A percentile compares a stretch with the other conserved stretches of the same genome.
Evolutionary conservation across 2,797 vertebrate genomes (phyloP).

Genomic region (Octomys mimax): DNA sequence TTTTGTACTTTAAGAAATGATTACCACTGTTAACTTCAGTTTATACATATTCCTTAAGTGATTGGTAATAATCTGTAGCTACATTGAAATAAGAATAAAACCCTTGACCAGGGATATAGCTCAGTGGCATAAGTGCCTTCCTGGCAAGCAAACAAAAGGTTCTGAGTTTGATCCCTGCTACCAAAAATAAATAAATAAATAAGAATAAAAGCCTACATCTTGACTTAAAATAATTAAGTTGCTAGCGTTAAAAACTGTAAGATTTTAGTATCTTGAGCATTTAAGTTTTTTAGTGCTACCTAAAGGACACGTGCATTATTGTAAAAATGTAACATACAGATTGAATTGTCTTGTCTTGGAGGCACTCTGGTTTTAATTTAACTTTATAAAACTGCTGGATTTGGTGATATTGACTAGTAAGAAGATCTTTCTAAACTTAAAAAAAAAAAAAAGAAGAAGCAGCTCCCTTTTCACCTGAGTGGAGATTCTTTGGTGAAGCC

Average conservation of each 20-base stretch:
- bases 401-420: not conserved
- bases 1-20: slow-evolving; percentile 42
- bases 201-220: not conserved
- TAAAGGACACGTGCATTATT: not conserved
- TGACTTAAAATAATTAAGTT: slow-evolving; percentile 26
- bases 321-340: not conserved
- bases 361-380: not conserved
- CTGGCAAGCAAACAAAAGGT: no score
- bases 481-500: not conserved
- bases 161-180: no score
- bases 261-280: not conserved
- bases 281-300: not conserved
- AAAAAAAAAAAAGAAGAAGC: no score
- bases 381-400: not conserved
- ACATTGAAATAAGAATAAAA: not conserved
- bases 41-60: not conserved
- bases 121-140: no score
- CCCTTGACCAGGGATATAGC: no score
- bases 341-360: not conserved
- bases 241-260: not conserved
- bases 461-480: not conserved
- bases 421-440: not conserved
- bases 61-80: not conserved
- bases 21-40: not conserved
- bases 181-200: no score